Base-by-base conservation (phyloP, 2,113 vertebrate species). In the Chlorodrepanis virens region DNA sequence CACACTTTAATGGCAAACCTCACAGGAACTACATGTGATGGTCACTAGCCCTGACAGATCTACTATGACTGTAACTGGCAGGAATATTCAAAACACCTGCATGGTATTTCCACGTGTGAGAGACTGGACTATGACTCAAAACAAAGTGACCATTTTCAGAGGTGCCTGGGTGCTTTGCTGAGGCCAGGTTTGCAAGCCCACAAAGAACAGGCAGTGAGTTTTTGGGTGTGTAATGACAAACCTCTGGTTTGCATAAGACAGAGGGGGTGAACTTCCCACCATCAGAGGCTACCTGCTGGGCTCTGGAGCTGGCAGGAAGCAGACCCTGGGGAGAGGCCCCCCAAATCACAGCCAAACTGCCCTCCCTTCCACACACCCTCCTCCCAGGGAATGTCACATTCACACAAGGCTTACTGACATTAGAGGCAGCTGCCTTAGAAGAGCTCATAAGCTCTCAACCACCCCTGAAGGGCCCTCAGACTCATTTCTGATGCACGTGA, bases 311-410 rank as follows among this genome's bases (percentile, higher is more conserved):
- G 0, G 25, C 21, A 35, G 57, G 21, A 50, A 37, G 44, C 37
- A 76, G 44, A 50, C 18, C 22, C 14, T 44, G 61, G 12, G 27
- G 14, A 77, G 61, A 56, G 12, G 53, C 31, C 1, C 1, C 31
- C 12, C 31, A 56, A 33, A 56, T 21, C 31, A 56, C 12, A 19
- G 53, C 31, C 25, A 22, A 59, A 50, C 7, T 42, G 16, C 52
- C 8, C 25, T 35, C 14, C 53, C 21, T 68, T 37, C 44, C 25
- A 44, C 21, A 31, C 0, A 0, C 9, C 31, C 9, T 56, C 12
- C 28, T 68, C 61, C 20, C 5, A 1, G 12, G 21, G 31, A 50
- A 42, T 35, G 37, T 22, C 37, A 21, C 37, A 59, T 35, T 37
- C 53, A 68, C 37, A 35, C 4, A 0, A 37, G 21, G 25, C 25